These are phyloP conservation scores for Megaustenia siamemsis DNA, from an alignment of 2,888 invertebrate species.

Conservation along the genomic window DNA sequence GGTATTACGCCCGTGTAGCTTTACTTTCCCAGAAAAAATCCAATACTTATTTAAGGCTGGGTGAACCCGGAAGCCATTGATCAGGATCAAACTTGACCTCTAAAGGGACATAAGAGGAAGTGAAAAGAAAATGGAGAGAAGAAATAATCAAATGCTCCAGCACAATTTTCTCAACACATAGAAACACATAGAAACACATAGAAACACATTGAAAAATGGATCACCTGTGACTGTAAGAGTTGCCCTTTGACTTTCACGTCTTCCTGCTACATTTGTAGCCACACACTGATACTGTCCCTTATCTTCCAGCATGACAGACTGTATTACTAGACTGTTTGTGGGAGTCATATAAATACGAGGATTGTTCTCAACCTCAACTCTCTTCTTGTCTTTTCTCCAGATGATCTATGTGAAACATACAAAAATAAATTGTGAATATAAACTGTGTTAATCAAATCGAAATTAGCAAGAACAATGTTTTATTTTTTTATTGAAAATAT, in stretches of 20 bases:
- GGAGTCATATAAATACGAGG: constrained; percentile 26
- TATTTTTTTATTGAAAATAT: too few species aligned
- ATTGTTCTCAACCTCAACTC: constrained; percentile 48
- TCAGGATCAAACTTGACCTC: too few species aligned
- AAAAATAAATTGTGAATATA: background rate
- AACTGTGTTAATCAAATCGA: background rate
- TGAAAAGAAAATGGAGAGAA: too few species aligned
- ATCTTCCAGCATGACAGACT: constrained; percentile 48
- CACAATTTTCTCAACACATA: too few species aligned
- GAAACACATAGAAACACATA: too few species aligned
- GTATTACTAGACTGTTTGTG: constrained; percentile 50
- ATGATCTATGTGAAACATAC: constrained; percentile 41
- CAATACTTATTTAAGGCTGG: too few species aligned
- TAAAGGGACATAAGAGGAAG: too few species aligned
- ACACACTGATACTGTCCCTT: constrained; percentile 55
- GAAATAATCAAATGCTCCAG: too few species aligned
- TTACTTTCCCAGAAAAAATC: too few species aligned
- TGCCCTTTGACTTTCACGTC: constrained; percentile 48
- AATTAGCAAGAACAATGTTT: too few species aligned
- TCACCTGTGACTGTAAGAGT: constrained; percentile 54
- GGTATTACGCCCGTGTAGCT: too few species aligned
- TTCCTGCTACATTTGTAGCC: constrained; percentile 51
- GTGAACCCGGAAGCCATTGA: too few species aligned
- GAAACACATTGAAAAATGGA: background rate
- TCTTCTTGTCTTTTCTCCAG: constrained; percentile 53